Evolutionary conservation across 2,113 vertebrate species (phyloP).

Genomic region (Pristiophorus japonicus): DNA sequence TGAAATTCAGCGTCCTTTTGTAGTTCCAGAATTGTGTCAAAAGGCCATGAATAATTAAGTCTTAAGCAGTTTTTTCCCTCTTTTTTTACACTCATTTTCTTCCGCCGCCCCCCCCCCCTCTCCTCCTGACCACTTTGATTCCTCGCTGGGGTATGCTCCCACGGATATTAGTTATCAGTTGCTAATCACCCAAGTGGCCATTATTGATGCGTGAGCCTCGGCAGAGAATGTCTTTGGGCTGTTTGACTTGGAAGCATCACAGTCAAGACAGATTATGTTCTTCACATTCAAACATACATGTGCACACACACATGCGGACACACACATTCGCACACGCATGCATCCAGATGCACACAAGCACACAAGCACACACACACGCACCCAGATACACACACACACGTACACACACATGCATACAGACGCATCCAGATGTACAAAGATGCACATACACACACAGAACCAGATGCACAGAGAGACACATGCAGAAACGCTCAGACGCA

Average conservation of each 20-base stretch:
- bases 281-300: background rate
- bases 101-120: no score
- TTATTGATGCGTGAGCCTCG: background rate
- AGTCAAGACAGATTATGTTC: background rate
- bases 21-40: background rate
- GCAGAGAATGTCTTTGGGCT: background rate
- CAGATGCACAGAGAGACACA: background rate
- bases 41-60: background rate
- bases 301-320: background rate
- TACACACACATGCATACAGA: background rate
- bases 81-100: background rate
- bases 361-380: background rate
- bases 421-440: background rate
- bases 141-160: background rate
- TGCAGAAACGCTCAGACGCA: background rate
- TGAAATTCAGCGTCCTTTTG: background rate
- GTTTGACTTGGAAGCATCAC: background rate
- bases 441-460: background rate
- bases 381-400: background rate
- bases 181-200: background rate
- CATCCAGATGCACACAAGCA: background rate
- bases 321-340: background rate
- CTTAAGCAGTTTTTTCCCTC: background rate
- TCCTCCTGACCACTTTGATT: background rate
- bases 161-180: background rate